phyloP scores from a whole-genome alignment of 2,797 vertebrate species.

The Lepus oiostolus region DNA sequence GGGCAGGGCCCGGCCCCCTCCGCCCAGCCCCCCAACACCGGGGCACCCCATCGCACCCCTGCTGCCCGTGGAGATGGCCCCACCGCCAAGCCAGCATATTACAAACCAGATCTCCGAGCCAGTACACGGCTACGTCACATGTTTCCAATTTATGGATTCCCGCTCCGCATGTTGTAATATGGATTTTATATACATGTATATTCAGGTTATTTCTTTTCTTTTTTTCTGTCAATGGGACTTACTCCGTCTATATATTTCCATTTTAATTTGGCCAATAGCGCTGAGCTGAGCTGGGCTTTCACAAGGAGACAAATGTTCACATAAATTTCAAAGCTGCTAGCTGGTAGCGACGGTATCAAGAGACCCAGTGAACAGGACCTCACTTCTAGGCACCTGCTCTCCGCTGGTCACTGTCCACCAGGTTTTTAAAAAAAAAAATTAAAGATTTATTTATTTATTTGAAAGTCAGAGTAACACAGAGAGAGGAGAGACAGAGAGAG shows the following conservation, averaged over 20 bases:
- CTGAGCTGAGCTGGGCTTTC: background rate
- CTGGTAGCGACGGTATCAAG: rapidly evolving
- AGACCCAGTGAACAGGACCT: background rate
- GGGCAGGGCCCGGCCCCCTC: conserved; percentile 63
- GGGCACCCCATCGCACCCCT: background rate
- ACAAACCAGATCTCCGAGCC: background rate
- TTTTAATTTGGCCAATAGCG: background rate
- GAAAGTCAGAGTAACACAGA: too few relatives aligned
- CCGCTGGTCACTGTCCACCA: too few relatives aligned
- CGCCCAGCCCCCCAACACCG: conserved; percentile 38
- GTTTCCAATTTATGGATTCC: conserved; percentile 69
- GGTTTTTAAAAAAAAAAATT: too few relatives aligned
- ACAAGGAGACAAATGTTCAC: background rate
- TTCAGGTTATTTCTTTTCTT: background rate
- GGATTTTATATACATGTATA: background rate
- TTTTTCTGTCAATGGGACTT: background rate
- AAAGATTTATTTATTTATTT: too few relatives aligned
- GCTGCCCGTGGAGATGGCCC: background rate
- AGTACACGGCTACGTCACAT: background rate
- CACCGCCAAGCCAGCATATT: background rate
- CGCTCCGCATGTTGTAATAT: background rate
- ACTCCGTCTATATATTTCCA: conserved; percentile 5
- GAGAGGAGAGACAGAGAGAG: too few relatives aligned
- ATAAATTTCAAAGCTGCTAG: background rate
- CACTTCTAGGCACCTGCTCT: background rate